Base-by-base conservation (phyloP, 2,888 invertebrate genomes). In the Brenthis daphne region DNA sequence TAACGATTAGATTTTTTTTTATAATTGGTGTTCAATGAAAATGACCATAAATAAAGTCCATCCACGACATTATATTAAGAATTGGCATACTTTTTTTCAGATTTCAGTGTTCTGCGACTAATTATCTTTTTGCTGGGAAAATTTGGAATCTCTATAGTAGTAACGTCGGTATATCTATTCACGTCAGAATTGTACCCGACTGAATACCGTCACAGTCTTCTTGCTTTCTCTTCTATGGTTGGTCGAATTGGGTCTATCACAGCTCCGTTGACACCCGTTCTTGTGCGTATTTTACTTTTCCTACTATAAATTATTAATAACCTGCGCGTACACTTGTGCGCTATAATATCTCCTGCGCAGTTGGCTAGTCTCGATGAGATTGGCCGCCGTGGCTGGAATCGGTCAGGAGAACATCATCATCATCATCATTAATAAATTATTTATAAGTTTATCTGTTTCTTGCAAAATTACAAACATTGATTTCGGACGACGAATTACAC, bases 151-250 rank as follows among this genome's bases (percentile, higher is more conserved):
- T 93, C 94, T 0, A 86, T 93, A 66, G 91, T 94, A 16, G 94
- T 94, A 76, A 90, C 93, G 58, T 89, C 93, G 8, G 77, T 94
- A 66, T 94, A 94, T 77, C 88, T 94, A 74, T 94, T 93, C 77
- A 94, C 95, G 0, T 90, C 94, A 14, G 95, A 95, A 82, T 86
- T 95, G 78, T 95, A 94, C 77, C 95, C 95, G 1, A 95, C 95
- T 16, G 92, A 92, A 74, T 85, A 94, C 29, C 88, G 95, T 3
- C 94, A 95, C 78, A 93, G 93, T 55, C 81, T 94, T 65, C 86
- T 95, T 50, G 94, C 94, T 0, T 86, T 94, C 58, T 95, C 94
- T 77, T 94, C 94, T 6, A 94, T 94, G 94, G 88, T 94, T 73
- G 95, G 95, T 12, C 87, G 95, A 13, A 82, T 95, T 63, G 95